Evolutionary conservation across 2,888 invertebrate species (phyloP).

Genomic region (Apamea epomidion): DNA sequence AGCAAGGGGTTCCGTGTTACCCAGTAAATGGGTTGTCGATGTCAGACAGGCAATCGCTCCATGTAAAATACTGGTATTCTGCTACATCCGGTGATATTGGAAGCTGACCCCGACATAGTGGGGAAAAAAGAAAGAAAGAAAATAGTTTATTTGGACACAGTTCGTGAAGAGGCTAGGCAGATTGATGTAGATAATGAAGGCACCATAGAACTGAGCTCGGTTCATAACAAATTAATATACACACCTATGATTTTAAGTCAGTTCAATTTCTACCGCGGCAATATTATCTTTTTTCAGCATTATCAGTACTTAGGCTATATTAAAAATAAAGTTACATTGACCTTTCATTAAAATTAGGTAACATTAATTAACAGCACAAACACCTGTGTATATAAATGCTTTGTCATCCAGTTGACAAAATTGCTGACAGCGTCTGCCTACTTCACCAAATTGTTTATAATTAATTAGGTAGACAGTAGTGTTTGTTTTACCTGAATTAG

Average conservation of each 20-base stretch:
- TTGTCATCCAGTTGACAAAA: constrained; percentile 22
- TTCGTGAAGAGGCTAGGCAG: background rate
- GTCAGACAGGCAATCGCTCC: background rate
- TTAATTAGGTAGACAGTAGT: background rate
- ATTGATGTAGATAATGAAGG: background rate
- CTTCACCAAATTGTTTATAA: constrained; percentile 21
- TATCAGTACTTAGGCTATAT: background rate
- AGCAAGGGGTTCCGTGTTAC: background rate
- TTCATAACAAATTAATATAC: background rate
- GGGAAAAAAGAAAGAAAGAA: too few species aligned
- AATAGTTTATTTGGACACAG: too few species aligned
- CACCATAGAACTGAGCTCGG: background rate
- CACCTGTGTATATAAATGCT: constrained; percentile 21
- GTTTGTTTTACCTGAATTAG: constrained; percentile 22
- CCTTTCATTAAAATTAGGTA: constrained; percentile 21
- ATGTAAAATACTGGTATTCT: background rate
- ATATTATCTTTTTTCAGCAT: background rate
- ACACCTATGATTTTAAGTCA: too few species aligned
- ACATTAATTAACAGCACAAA: constrained; percentile 11
- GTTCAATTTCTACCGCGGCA: background rate
- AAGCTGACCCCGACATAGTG: background rate
- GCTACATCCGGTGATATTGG: background rate
- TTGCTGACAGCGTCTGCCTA: constrained; percentile 1
- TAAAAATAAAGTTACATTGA: constrained; percentile 47
- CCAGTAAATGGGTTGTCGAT: background rate